Conservation (phyloP, 23 tunicate genomes). For the Ascidia mentula region DNA sequence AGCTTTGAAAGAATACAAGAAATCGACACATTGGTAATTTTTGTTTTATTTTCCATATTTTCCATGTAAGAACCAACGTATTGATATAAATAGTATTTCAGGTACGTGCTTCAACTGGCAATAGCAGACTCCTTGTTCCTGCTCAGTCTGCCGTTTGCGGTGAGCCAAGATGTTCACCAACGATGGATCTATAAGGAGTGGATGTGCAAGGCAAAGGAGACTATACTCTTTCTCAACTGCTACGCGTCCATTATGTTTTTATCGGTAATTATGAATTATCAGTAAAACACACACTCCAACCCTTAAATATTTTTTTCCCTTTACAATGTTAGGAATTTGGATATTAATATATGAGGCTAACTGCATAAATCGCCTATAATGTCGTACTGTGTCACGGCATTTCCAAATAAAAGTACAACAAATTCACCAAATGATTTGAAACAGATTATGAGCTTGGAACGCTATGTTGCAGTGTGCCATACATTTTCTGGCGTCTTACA, state of each 20-base stretch:
- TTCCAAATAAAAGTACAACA: no score
- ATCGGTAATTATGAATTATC: no score
- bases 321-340: no score
- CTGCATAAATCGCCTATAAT: no score
- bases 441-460: constrained; percentile 73
- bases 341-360: no score
- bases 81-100: no score
- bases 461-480: constrained; percentile 89
- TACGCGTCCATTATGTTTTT: constrained; percentile 47
- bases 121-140: constrained; percentile 66
- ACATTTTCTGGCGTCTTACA: constrained; percentile 37
- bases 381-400: no score
- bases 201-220: constrained; percentile 50
- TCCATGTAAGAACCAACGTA: no score
- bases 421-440: no score
- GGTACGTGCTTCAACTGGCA: constrained; percentile 28
- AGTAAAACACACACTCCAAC: no score
- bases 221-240: constrained; percentile 28
- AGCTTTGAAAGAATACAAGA: constrained; percentile 61
- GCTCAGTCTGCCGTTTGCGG: constrained; percentile 47
- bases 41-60: not conserved
- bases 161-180: constrained; percentile 21
- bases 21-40: no score
- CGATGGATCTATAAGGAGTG: constrained; percentile 40
- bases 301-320: no score